Evolutionary conservation across 2,113 vertebrate genomes (phyloP), one percentile per base, ranked within the genome.

Genomic region (Maccullochella peelii): DNA sequence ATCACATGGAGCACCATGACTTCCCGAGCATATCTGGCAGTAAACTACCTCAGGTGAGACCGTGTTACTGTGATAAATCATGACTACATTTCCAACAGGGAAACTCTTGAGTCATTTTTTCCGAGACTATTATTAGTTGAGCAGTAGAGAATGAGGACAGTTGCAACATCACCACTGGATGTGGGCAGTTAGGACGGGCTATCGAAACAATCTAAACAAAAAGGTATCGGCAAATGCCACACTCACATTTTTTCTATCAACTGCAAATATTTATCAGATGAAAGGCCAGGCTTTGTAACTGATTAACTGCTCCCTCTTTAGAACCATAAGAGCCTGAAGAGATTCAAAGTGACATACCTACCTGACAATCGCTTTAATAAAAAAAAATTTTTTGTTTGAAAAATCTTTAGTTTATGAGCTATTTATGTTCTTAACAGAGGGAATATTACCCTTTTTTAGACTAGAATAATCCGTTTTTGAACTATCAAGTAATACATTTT

Each of bases 1-100:
- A 99, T 91, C 98, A 99, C 93, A 93, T 98, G 96, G 98, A 99
- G 86, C 98, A 99, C 83, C 98, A 99, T 0, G 98, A 99, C 92
- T 99, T 99, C 79, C 98, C 98, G 82, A 99, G 98, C 94, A 98
- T 99, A 93, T 98, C 98, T 0, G 97, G 98, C 78, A 97, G 96
- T 92, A 97, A 94, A 73, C 88, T 99, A 91, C 98, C 98, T 61
- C 94, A 97, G 97, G 98, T 99, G 93, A 86, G 92, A 61, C 12
- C 14, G 0, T 50, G 16, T 63, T 20, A 25, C 25, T 65, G 54
- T 80, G 54, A 59, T n/a, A 57, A 65, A 79, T 61, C 27, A 59
- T 30, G 6, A 30, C 5, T 38, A 21, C 0, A 40, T 18, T 61
- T 20, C 6, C 18, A 72, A 11, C 12, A 62, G 38, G 18, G 59